These are phyloP conservation scores for Alligator mississippiensis DNA, from an alignment of 2,113 vertebrate genomes.

Conservation along the genomic window DNA sequence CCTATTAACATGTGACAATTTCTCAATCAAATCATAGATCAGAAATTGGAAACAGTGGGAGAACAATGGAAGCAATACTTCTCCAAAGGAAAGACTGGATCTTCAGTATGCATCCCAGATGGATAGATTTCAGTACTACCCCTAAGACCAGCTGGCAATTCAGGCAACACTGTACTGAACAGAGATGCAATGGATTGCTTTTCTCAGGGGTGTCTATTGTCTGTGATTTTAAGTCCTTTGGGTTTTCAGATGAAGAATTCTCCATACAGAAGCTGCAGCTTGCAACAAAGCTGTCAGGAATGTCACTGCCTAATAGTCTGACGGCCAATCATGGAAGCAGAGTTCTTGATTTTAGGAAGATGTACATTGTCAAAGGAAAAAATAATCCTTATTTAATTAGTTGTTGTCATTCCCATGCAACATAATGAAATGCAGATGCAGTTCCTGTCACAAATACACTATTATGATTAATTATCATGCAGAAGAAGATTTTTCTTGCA, in stretches of 20 bases:
- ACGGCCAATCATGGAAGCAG: not conserved
- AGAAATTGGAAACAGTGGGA: not conserved
- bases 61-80: not conserved
- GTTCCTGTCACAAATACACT: not conserved
- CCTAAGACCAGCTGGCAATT: not conserved
- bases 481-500: not conserved
- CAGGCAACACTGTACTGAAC: not conserved
- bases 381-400: not conserved
- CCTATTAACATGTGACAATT: not conserved
- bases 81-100: accelerated
- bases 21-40: not conserved
- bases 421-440: not conserved
- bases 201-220: not conserved
- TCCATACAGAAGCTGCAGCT: not conserved
- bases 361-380: not conserved
- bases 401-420: not conserved
- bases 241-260: not conserved
- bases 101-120: not conserved
- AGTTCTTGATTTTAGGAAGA: conserved; percentile 20
- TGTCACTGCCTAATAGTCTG: not conserved
- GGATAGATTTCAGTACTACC: not conserved
- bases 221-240: not conserved
- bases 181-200: not conserved
- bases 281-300: not conserved
- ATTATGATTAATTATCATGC: not conserved